phyloP scores from a whole-genome alignment of 2,797 vertebrate genomes.

The Acipenser transmontanus region DNA sequence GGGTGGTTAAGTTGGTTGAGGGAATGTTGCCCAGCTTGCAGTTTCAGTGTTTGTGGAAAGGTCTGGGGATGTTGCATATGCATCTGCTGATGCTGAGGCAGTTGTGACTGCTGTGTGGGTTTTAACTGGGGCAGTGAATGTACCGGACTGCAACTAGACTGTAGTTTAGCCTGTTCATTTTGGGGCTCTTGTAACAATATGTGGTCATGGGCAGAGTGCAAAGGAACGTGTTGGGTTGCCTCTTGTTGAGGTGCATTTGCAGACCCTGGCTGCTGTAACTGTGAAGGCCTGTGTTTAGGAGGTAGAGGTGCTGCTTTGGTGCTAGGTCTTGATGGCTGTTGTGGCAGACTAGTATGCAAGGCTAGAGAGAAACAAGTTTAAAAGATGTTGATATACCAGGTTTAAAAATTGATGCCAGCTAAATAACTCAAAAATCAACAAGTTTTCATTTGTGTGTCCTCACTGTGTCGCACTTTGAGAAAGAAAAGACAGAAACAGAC shows the following conservation, averaged over 20 bases:
- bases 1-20: constrained; percentile 4
- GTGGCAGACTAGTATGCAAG: constrained; percentile 35
- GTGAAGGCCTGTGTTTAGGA: constrained; percentile 24
- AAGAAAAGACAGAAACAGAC: too few relatives aligned
- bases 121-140: neutral
- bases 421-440: too few relatives aligned
- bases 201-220: neutral
- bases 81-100: constrained; percentile 9
- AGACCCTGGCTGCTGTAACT: constrained; percentile 15
- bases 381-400: too few relatives aligned
- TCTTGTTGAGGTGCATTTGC: neutral
- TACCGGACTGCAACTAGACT: neutral
- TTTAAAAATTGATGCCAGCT: too few relatives aligned
- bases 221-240: neutral
- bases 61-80: constrained; percentile 15
- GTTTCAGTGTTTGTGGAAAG: constrained; percentile 20
- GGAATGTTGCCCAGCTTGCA: constrained; percentile 8
- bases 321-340: constrained; percentile 37
- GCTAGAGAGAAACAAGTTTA: constrained; percentile 19
- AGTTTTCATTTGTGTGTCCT: too few relatives aligned
- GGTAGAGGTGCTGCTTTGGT: constrained; percentile 32
- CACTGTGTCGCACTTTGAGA: too few relatives aligned
- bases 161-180: neutral
- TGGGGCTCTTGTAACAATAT: neutral
- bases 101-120: neutral